A percentile compares a stretch with the other conserved stretches of the same genome.
These are phyloP conservation scores for Acleris literana DNA, from an alignment of 2,888 invertebrate species.

Conservation along the genomic window DNA sequence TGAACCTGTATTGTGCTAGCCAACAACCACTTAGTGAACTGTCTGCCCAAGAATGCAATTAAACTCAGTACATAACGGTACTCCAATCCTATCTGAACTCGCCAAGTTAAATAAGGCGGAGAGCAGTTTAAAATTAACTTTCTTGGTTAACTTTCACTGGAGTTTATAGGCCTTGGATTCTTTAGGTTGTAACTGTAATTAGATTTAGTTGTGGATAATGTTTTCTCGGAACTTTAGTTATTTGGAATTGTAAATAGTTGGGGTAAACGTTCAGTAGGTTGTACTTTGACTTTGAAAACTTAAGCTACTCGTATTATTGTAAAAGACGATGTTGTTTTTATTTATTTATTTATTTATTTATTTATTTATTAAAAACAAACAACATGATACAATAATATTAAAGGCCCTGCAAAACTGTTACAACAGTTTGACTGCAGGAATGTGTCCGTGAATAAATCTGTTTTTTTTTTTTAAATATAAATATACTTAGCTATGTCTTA, in stretches of 20 bases:
- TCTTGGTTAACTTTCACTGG: constrained; percentile 44
- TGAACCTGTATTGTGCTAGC: too few relatives aligned
- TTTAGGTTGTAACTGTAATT: constrained; percentile 31
- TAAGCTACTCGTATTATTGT: too few relatives aligned
- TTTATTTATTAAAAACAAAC: too few relatives aligned
- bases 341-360: too few relatives aligned
- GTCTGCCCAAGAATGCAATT: constrained; percentile 27
- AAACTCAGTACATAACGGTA: constrained; percentile 19
- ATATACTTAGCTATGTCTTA: too few relatives aligned
- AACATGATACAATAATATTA: too few relatives aligned
- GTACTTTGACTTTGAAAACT: background rate
- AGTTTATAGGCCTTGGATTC: constrained; percentile 35
- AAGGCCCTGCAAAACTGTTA: too few relatives aligned
- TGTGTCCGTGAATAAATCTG: too few relatives aligned
- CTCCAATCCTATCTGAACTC: constrained; percentile 12
- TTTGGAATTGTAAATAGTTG: constrained; percentile 11
- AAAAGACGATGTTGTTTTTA: too few relatives aligned
- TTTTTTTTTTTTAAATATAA: too few relatives aligned
- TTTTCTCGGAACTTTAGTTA: constrained; percentile 15
- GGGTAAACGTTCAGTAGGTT: too few relatives aligned
- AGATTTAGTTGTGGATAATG: constrained; percentile 32
- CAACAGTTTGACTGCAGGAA: too few relatives aligned
- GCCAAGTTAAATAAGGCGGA: constrained; percentile 39
- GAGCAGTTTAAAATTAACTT: constrained; percentile 52
- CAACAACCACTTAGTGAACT: background rate